Evolutionary conservation across 2,113 vertebrate species (phyloP), one percentile per base, ranked within the genome.

Genomic region (Neofelis nebulosa): DNA sequence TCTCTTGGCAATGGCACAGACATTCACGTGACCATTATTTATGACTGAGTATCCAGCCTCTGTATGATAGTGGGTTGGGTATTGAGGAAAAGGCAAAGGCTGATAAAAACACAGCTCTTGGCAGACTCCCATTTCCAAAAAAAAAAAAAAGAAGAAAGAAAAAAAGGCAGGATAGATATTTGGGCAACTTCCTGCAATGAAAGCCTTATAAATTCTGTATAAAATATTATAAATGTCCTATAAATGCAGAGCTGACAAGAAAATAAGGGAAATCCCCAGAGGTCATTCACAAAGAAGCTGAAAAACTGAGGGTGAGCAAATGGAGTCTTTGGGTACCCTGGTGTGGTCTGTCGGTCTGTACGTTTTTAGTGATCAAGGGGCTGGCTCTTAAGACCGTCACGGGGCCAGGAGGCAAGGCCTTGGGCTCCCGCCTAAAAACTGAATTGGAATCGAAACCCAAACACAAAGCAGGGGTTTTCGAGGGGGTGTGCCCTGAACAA

Each of bases 181-280:
- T 69, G 69, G 83, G 69, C 36, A 81, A 74, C 48, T 91, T 86
- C 36, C 25, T 48, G 41, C 27, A 74, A 90, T 74, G 74, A 80
- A 93, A 81, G 50, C n/a, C n/a, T 74, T 80, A 65, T 4, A 68
- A 63, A 97, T 91, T 97, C 66, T 91, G 76, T 19, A 61, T 13
- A 84, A 91, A 86, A 38, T 68, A 74, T 18, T 76, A n/a, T 19
- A 86, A 66, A 25, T 87, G 50, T 68, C 48, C 38, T 82, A 68
- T 81, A n/a, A 80, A 74, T 68, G 68, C 27, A 50, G 50, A 74
- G 48, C 33, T 41, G 36, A 68, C 25, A 79, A 85, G 45, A 63
- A 74, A 86, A 83, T 66, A 80, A 80, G 3, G 55, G 33, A 90
- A 92, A 55, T 93, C 31, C 10, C 45, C 25, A 50, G 27, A 81